These are phyloP conservation scores for Cataglyphis rosenhaueri DNA, from an alignment of 2,888 invertebrate genomes.

Conservation along the genomic window DNA sequence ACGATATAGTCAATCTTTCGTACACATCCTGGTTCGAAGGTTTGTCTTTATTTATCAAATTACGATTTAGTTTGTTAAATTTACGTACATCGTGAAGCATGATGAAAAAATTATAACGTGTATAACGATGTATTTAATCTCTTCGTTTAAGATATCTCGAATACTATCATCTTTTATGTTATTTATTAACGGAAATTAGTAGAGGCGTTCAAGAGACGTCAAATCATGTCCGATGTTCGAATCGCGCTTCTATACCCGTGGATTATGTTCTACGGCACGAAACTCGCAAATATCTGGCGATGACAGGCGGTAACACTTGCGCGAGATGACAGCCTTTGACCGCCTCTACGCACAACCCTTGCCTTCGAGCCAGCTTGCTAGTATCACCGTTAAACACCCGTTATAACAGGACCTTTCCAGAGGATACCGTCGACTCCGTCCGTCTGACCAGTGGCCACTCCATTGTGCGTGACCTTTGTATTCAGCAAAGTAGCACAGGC, in stretches of 20 bases:
- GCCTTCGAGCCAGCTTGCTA: slow-evolving; percentile 58
- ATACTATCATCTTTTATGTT: not conserved
- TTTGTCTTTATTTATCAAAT: not conserved
- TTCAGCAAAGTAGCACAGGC: slow-evolving; percentile 63
- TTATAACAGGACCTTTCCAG: slow-evolving; percentile 60
- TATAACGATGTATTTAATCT: not conserved
- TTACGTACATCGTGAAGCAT: not conserved
- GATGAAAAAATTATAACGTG: not conserved
- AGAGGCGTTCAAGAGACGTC: slow-evolving; percentile 16
- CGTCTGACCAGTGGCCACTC: slow-evolving; percentile 61
- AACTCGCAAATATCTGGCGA: slow-evolving; percentile 68
- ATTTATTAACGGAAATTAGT: slow-evolving; percentile 2
- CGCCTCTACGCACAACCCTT: slow-evolving; percentile 61
- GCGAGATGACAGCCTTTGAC: slow-evolving; percentile 76
- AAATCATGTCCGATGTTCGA: slow-evolving; percentile 34
- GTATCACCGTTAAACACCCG: slow-evolving; percentile 62
- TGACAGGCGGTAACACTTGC: slow-evolving; percentile 77
- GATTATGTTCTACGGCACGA: slow-evolving; percentile 42
- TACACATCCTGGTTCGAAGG: not conserved
- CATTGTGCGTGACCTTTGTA: slow-evolving; percentile 74
- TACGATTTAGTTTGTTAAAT: not conserved
- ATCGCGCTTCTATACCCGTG: not conserved
- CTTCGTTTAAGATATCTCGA: not conserved
- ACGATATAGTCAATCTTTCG: not conserved
- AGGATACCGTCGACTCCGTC: slow-evolving; percentile 54